Evolutionary conservation across 1,140 invertebrate genomes (phyloP), one percentile per base, ranked within the genome.

Genomic region (Muscidifurax raptorellus): DNA sequence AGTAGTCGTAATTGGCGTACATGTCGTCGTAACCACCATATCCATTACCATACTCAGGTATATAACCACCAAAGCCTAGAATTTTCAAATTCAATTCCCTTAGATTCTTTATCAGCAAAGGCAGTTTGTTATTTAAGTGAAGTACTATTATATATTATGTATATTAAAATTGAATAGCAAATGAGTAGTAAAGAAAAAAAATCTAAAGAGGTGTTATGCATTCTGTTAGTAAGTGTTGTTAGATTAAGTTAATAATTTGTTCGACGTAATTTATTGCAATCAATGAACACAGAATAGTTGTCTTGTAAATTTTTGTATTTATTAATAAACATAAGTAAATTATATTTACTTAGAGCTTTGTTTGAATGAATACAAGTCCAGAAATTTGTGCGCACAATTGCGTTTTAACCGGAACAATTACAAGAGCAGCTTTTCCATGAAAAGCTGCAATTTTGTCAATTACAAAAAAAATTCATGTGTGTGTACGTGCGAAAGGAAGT

Each of bases 21-120:
- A 91, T 89, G 69, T 93, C 92, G 36, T 94, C 92, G 44, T 93
- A 93, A 25, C 90, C 89, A 82, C 92, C 91, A 83, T 93, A 93
- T 9, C 92, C 92, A 44, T 93, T 93, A 44, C 87, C 90, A 32
- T 92, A 92, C 28, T 93, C 92, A 0, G 92, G 92, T 84, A 93
- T 93, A 82, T 92, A 94, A 72, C 93, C 93, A 85, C 92, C 90
- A 78, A 88, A 87, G 59, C 80, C 85, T 86, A 83, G 69, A 86
- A 85, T 85, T 81, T 85, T 40, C 18, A 82, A 85, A 72, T 82
- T 85, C 25, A 78, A 40, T 81, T 77, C 52, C 72, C 79, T 80
- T 77, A 77, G 22, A 64, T 28, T 12, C 75, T 7, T 74, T 40
- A 69, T 71, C 40, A 22, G 44, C 15, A 67, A 71, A 44, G 44